Evolutionary conservation across 2,888 invertebrate species (phyloP).

Genomic region (Himalopsyche anomala): DNA sequence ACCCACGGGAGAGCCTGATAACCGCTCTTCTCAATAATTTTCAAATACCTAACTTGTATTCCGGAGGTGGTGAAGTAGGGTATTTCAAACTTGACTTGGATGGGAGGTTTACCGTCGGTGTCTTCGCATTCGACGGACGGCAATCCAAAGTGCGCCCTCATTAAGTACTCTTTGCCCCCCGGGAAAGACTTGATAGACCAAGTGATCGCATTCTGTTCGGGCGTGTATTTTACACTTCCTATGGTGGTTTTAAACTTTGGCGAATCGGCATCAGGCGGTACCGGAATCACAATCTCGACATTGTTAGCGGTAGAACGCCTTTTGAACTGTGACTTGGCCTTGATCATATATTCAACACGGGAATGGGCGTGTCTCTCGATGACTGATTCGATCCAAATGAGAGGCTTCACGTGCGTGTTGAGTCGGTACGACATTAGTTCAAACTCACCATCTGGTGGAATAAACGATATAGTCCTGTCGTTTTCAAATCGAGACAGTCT

Average conservation of each 20-base stretch:
- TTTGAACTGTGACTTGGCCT: conserved; percentile 99
- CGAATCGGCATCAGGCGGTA: conserved; percentile 97
- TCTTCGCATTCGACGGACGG: conserved; percentile 98
- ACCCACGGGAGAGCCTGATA: conserved; percentile 99
- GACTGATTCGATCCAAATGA: conserved; percentile 99
- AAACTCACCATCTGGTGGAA: conserved; percentile 99
- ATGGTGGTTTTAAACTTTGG: conserved; percentile 99
- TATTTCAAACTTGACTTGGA: conserved; percentile 99
- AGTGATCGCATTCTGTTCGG: conserved; percentile 96
- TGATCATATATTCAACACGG: conserved; percentile 99
- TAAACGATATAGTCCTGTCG: conserved; percentile 98
- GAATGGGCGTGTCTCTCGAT: conserved; percentile 98
- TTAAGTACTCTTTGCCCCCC: conserved; percentile 98
- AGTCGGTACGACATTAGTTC: conserved; percentile 98
- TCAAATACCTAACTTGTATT: conserved; percentile 97
- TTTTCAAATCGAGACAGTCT: conserved; percentile 97
- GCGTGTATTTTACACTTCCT: conserved; percentile 97
- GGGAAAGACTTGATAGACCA: conserved; percentile 99
- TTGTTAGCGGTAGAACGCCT: conserved; percentile 98
- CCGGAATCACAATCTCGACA: conserved; percentile 97
- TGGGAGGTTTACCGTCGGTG: conserved; percentile 96
- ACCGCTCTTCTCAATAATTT: conserved; percentile 99
- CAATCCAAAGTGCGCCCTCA: conserved; percentile 98
- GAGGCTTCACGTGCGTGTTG: conserved; percentile 97
- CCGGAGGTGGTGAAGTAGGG: conserved; percentile 99